Conservation (phyloP, 2,888 invertebrate species). For the Plebejus anna region DNA sequence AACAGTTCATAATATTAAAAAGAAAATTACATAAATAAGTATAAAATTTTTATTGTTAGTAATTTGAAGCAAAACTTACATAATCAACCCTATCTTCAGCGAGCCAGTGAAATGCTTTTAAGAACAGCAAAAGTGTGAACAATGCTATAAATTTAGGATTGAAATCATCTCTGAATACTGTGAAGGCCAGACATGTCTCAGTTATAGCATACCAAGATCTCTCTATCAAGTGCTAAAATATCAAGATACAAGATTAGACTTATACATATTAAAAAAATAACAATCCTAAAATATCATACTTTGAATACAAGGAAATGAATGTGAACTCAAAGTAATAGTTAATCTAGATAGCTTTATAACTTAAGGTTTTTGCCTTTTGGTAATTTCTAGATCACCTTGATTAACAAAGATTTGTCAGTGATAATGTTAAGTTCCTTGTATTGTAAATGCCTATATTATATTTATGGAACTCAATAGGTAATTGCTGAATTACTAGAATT, state of each 20-base stretch:
- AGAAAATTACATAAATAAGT: not conserved
- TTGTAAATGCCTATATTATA: not conserved
- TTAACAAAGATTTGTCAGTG: not conserved
- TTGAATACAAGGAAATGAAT: not conserved
- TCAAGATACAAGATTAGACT: constrained; percentile 1
- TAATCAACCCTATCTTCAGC: constrained; percentile 99
- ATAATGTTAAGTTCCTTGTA: not conserved
- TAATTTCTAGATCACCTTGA: constrained; percentile 28
- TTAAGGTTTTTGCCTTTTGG: not conserved
- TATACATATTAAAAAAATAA: not conserved
- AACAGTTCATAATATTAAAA: not conserved
- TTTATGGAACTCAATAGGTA: not conserved
- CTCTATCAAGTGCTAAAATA: constrained; percentile 94
- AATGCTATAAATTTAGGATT: constrained; percentile 98
- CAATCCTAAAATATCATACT: not conserved
- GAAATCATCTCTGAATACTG: constrained; percentile 99
- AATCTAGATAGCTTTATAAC: not conserved
- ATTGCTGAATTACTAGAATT: not conserved
- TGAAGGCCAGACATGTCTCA: constrained; percentile 99
- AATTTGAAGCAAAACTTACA: constrained; percentile 81
- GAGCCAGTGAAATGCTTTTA: constrained; percentile 99
- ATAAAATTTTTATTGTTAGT: not conserved
- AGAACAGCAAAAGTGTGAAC: constrained; percentile 96
- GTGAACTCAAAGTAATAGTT: not conserved
- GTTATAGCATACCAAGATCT: constrained; percentile 99